A percentile compares a stretch with the other conserved stretches of the same genome.
These are phyloP conservation scores for Agrotis clavis DNA, from an alignment of 2,888 invertebrate species.

Conservation along the genomic window DNA sequence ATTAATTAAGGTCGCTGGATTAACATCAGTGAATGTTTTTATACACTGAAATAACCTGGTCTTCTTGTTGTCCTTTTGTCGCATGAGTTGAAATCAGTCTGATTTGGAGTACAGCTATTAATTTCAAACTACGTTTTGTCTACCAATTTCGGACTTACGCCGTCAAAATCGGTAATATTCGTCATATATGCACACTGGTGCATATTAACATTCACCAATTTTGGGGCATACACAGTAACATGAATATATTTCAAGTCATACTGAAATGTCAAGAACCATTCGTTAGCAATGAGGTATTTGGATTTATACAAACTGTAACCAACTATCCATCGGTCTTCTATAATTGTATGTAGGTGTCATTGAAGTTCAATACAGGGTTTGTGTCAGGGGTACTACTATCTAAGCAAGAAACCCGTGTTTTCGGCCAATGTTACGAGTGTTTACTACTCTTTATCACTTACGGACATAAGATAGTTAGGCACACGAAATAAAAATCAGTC, in stretches of 20 bases:
- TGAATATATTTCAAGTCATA: background rate
- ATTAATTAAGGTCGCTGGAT: background rate
- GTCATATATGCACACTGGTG: background rate
- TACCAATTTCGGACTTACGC: background rate
- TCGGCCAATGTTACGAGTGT: too few species aligned
- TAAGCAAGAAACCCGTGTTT: too few species aligned
- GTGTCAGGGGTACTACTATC: background rate
- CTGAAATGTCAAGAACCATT: constrained; percentile 21
- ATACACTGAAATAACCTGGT: background rate
- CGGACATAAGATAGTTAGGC: too few species aligned
- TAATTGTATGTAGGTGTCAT: background rate
- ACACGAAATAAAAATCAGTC: too few species aligned
- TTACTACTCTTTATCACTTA: too few species aligned
- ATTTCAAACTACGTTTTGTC: background rate
- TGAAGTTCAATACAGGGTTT: background rate
- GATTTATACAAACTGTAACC: constrained; percentile 9
- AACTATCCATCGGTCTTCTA: background rate
- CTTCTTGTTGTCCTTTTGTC: background rate
- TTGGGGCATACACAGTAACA: background rate
- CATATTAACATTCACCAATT: background rate
- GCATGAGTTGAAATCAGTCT: background rate
- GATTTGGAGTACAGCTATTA: background rate
- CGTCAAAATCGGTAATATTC: background rate
- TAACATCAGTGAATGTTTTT: background rate
- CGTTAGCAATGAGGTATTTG: background rate